Evolutionary conservation across 2,113 vertebrate genomes (phyloP).

Genomic region (Gavia stellata): DNA sequence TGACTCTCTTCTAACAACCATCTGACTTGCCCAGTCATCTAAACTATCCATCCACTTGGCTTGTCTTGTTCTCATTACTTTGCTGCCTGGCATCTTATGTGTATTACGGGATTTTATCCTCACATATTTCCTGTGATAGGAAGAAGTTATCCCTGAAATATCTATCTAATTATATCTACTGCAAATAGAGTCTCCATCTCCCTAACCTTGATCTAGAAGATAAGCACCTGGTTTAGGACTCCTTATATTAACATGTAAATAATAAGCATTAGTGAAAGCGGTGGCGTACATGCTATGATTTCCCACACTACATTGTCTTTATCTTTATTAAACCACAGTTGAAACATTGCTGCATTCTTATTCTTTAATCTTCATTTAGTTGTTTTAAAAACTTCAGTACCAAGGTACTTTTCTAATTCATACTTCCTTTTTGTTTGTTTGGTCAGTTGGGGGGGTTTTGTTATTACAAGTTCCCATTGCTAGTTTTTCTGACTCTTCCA

Average conservation of each 20-base stretch:
- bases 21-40: not conserved
- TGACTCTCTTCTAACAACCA: not conserved
- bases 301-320: not conserved
- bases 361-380: not conserved
- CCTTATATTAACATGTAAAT: not conserved
- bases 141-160: not conserved
- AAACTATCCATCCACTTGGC: not conserved
- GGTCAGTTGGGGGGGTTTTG: not conserved
- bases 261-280: not conserved
- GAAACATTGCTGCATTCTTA: not conserved
- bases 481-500: constrained; percentile 37
- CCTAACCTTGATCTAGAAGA: not conserved
- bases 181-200: not conserved
- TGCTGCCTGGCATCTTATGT: not conserved
- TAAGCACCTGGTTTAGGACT: not conserved
- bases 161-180: not conserved
- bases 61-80: not conserved
- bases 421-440: not conserved
- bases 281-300: not conserved
- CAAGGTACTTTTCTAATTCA: not conserved
- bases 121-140: not conserved
- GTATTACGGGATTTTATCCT: not conserved
- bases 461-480: constrained; percentile 39
- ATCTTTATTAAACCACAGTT: not conserved
- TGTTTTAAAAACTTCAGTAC: not conserved